These are phyloP conservation scores for Pantherophis alleghaniensis DNA, from an alignment of 2,797 vertebrate species.

Conservation along the genomic window DNA sequence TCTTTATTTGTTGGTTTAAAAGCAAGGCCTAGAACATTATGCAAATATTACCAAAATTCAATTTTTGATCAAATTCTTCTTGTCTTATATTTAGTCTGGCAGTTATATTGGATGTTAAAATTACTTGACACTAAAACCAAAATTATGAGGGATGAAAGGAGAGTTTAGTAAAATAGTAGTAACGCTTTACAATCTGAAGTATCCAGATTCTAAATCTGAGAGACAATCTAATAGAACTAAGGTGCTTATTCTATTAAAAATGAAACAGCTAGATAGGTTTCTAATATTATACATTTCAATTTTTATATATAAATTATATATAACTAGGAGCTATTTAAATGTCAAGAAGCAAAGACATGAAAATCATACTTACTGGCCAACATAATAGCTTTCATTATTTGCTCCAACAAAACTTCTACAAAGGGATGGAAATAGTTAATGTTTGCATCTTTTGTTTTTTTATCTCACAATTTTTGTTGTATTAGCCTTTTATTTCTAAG, in stretches of 20 bases:
- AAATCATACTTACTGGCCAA: neutral
- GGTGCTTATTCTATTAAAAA: neutral
- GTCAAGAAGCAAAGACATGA: neutral
- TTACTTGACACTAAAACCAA: neutral
- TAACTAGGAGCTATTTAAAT: neutral
- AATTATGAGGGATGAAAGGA: neutral
- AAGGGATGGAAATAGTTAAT: neutral
- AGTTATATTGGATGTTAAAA: neutral
- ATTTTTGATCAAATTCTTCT: neutral
- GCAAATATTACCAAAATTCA: neutral
- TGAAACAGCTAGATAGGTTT: neutral
- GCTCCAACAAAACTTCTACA: neutral
- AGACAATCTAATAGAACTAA: neutral
- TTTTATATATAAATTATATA: neutral
- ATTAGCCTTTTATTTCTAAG: neutral
- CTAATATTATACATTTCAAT: neutral
- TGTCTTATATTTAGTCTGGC: neutral
- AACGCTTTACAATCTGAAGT: neutral
- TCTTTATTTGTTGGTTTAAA: neutral
- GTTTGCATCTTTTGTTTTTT: neutral
- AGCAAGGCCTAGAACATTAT: neutral
- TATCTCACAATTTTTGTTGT: neutral
- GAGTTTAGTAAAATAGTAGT: neutral
- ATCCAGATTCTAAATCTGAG: neutral
- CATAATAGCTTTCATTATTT: neutral